Conservation (phyloP, 2,113 vertebrate genomes). For the Myiozetetes cayanensis region DNA sequence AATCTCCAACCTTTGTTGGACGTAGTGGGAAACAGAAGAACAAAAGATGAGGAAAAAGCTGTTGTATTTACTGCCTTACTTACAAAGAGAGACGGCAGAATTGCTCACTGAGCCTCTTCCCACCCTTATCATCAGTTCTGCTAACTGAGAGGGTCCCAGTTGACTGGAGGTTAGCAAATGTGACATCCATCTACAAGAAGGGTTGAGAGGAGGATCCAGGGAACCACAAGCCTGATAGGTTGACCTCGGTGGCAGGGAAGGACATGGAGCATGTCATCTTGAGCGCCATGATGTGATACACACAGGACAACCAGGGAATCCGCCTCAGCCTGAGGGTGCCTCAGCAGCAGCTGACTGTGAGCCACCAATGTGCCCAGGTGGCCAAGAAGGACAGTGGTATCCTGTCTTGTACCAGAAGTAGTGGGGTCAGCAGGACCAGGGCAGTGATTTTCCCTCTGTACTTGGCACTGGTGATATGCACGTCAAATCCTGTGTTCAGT, state of each 20-base stretch:
- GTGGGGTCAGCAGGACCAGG: not conserved
- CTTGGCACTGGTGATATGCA: not conserved
- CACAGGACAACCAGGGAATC: not conserved
- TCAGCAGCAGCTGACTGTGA: not conserved
- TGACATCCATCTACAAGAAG: not conserved
- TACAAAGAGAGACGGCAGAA: not conserved
- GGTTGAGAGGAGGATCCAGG: not conserved
- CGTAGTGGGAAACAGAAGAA: not conserved
- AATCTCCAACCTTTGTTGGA: not conserved
- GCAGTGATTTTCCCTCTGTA: not conserved
- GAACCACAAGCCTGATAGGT: not conserved
- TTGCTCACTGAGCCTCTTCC: not conserved
- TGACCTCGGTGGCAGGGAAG: not conserved
- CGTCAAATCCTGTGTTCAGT: not conserved
- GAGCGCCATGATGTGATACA: accelerated
- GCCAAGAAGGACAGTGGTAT: not conserved
- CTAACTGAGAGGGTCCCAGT: not conserved
- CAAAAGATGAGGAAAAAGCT: not conserved
- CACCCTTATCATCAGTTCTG: not conserved
- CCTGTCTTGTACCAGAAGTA: not conserved
- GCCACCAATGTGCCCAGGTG: not conserved
- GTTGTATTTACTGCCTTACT: not conserved
- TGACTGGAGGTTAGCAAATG: not conserved
- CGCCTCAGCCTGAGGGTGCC: not conserved
- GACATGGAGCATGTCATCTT: not conserved